Percentiles rank a stretch among this genome's conserved stretches.
Conservation (phyloP, 2,797 vertebrate genomes). For the Dendrocincla tyrannina region DNA sequence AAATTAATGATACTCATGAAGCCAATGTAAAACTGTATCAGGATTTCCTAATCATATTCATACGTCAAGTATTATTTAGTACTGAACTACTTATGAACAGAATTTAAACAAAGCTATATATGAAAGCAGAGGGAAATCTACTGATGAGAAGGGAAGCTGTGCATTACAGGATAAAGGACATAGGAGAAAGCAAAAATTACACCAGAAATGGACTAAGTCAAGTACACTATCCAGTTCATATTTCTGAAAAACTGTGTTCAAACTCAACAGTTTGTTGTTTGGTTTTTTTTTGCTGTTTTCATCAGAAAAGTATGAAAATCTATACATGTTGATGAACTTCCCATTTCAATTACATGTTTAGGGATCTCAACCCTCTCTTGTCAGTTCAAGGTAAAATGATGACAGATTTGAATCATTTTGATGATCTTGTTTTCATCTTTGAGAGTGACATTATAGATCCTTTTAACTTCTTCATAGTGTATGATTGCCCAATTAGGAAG, state of each 20-base stretch:
- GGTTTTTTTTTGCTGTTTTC: background rate
- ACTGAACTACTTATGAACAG: background rate
- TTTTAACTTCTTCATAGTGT: background rate
- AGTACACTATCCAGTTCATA: background rate
- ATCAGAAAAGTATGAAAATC: background rate
- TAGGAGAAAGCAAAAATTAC: background rate
- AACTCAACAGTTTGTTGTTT: background rate
- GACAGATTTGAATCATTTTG: background rate
- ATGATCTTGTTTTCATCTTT: background rate
- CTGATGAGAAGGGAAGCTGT: background rate
- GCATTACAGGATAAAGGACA: background rate
- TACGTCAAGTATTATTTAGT: background rate
- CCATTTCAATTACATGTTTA: background rate
- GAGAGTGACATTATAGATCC: background rate
- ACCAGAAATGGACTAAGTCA: background rate
- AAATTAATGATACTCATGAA: background rate
- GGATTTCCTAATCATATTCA: background rate
- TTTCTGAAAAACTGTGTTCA: background rate
- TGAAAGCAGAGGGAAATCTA: background rate
- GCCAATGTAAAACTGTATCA: background rate
- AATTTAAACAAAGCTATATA: background rate
- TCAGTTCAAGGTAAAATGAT: background rate
- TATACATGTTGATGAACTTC: background rate
- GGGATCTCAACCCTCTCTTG: background rate
- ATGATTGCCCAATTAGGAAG: background rate